These are phyloP conservation scores for Drosophila pseudotakahashii DNA, from an alignment of 2,888 invertebrate species.

Conservation along the genomic window DNA sequence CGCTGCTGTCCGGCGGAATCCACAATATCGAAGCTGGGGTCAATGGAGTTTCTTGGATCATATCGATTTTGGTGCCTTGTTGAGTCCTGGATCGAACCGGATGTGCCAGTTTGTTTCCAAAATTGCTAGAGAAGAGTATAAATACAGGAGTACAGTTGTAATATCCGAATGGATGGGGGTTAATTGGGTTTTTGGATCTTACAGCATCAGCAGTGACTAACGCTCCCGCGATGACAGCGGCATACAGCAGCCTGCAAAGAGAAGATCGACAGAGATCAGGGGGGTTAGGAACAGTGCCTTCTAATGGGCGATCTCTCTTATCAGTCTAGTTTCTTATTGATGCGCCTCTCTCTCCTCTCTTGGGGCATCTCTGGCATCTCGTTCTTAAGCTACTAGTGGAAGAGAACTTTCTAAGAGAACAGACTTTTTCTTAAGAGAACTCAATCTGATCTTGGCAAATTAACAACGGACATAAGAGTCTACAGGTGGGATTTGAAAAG, in stretches of 20 bases:
- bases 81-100: conserved; percentile 79
- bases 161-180: background rate
- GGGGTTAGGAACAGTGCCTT: background rate
- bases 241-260: conserved; percentile 81
- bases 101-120: conserved; percentile 82
- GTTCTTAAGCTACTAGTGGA: background rate
- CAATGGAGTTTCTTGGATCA: conserved; percentile 75
- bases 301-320: conserved; percentile 1
- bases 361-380: background rate
- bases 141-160: background rate
- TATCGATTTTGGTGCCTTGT: conserved; percentile 69
- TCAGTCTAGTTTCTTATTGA: conserved; percentile 1
- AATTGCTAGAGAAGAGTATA: conserved; percentile 81
- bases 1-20: conserved; percentile 78
- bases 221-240: conserved; percentile 81
- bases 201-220: conserved; percentile 81
- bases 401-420: background rate
- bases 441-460: background rate
- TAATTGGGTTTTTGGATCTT: conserved; percentile 47
- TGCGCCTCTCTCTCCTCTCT: background rate
- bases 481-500: no score
- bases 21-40: conserved; percentile 82
- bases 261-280: conserved; percentile 1
- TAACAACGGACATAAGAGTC: background rate
- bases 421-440: background rate